Conservation (phyloP, 1,140 invertebrate genomes). For the Papilio machaon region DNA sequence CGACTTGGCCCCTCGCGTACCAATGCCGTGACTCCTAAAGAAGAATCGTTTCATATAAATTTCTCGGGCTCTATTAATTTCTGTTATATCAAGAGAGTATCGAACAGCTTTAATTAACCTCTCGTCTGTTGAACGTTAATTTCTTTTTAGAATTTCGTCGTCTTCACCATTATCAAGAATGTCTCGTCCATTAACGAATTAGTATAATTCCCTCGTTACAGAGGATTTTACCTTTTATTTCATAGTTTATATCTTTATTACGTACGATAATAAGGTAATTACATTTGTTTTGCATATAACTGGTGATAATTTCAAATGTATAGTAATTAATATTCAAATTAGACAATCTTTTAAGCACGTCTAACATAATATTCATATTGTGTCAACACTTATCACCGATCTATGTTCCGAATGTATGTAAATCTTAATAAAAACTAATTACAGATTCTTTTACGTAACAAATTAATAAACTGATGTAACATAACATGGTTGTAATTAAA, state of each 20-base stretch:
- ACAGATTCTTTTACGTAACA: neutral
- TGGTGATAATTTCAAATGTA: slow-evolving; percentile 17
- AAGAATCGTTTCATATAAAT: slow-evolving; percentile 69
- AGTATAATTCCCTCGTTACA: slow-evolving; percentile 28
- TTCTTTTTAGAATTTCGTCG: slow-evolving; percentile 13
- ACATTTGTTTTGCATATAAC: slow-evolving; percentile 18
- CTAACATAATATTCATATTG: slow-evolving; percentile 16
- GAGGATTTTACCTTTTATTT: slow-evolving; percentile 21
- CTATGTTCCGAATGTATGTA: neutral
- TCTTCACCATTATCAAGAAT: slow-evolving; percentile 22
- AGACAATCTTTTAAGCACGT: slow-evolving; percentile 14
- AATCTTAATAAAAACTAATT: neutral
- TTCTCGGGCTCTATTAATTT: slow-evolving; percentile 65
- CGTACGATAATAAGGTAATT: slow-evolving; percentile 9
- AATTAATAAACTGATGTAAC: neutral
- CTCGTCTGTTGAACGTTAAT: slow-evolving; percentile 42
- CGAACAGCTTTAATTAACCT: slow-evolving; percentile 60
- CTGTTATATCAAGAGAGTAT: slow-evolving; percentile 58
- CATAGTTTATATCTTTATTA: slow-evolving; percentile 22
- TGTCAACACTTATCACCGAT: slow-evolving; percentile 8
- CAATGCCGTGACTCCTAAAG: slow-evolving; percentile 57
- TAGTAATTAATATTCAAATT: slow-evolving; percentile 25
- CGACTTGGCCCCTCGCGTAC: slow-evolving; percentile 47
- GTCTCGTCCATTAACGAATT: slow-evolving; percentile 28
- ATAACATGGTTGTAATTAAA: neutral